Evolutionary conservation across 2,888 invertebrate genomes (phyloP), one percentile per base, ranked within the genome.

Genomic region (Ectobius pallidus): DNA sequence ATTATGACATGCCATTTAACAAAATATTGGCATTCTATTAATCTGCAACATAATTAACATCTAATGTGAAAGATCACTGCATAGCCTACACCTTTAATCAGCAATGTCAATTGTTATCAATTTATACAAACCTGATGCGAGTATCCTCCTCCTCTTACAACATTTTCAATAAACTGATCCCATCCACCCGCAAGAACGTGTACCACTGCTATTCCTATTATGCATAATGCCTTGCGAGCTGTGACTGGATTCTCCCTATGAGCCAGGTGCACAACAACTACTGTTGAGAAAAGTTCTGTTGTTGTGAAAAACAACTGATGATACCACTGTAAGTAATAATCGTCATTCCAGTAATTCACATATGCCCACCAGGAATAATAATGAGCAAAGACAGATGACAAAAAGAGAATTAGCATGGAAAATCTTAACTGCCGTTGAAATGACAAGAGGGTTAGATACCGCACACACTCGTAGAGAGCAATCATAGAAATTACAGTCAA

Each of bases 331-430:
- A 86, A 86, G 80, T 90, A 90, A 79, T 88, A 91, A 76, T 90
- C 90, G 76, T 91, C 91, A 78, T 91, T 91, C 85, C 89, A 90
- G 79, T 90, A 91, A 81, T 90, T 90, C 74, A 90, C 86, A 77
- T 88, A 89, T 65, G 86, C 86, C 91, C 90, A 91, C 88, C 90
- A 90, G 1, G 89, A 87, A 78, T 90, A 91, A 78, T 90, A 91
- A 78, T 90, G 89, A 3, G 90, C 88, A 80, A 90, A 90, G 77
- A 90, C 84, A 18, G 89, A 88, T 34, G 87, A 83, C 39, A 85
- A 79, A 78, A 90, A 89, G n/a, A 90, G 83, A 58, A 89, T 77
- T 71, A 87, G 80, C 90, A 91, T 90, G n/a, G 86, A 85, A 76
- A 85, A 84, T 75, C 90, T 84, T 32, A 89, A 81, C 70, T 86